Percentiles rank a stretch among this genome's conserved stretches.
Conservation (phyloP, 2,888 invertebrate genomes). For the Cyaniris semiargus region DNA sequence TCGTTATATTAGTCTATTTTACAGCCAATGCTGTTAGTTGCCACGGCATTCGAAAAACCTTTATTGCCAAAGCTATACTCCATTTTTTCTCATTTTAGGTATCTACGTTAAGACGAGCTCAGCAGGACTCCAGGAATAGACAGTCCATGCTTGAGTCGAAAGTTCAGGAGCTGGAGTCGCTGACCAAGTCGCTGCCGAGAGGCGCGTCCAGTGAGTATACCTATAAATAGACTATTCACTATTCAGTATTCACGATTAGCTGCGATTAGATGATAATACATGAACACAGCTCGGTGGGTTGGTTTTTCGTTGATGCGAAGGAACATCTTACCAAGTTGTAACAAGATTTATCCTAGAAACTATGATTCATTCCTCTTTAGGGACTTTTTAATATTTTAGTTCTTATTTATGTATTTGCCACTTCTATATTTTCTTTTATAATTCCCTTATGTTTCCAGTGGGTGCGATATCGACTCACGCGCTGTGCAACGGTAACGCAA, state of each 20-base stretch:
- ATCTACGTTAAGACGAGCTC: constrained; percentile 88
- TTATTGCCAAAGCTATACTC: neutral
- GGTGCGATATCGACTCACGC: constrained; percentile 74
- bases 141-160: constrained; percentile 94
- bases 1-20: too few relatives aligned
- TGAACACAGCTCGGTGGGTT: too few relatives aligned
- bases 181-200: constrained; percentile 87
- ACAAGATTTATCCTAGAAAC: too few relatives aligned
- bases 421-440: neutral
- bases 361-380: too few relatives aligned
- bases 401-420: too few relatives aligned
- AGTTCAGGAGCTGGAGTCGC: constrained; percentile 93
- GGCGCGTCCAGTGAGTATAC: constrained; percentile 81
- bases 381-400: too few relatives aligned
- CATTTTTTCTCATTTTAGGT: constrained; percentile 57
- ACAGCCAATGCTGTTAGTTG: too few relatives aligned
- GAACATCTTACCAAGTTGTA: too few relatives aligned
- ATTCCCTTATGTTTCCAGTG: constrained; percentile 53
- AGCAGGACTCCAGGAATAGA: constrained; percentile 93
- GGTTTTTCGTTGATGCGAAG: too few relatives aligned
- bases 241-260: neutral
- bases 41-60: neutral
- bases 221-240: neutral
- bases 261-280: too few relatives aligned
- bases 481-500: constrained; percentile 60